These are phyloP conservation scores for Leucoraja ocellata DNA, from an alignment of 2,797 vertebrate species.

Conservation along the genomic window DNA sequence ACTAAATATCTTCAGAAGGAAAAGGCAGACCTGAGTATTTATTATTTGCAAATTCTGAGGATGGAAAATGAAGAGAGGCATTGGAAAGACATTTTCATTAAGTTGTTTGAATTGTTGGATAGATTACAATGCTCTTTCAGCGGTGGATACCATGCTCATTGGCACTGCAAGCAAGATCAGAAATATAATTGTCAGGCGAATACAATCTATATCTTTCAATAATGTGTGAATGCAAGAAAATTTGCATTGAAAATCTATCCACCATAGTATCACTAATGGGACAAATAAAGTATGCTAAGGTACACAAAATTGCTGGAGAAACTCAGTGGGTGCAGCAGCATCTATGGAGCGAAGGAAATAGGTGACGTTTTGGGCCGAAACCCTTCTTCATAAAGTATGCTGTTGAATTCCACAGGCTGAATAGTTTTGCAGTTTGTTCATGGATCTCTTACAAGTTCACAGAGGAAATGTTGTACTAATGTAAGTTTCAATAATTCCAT, in stretches of 20 bases:
- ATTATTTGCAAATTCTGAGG: background rate
- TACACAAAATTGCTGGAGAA: too few species aligned
- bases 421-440: background rate
- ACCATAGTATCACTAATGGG: background rate
- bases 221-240: background rate
- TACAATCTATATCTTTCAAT: background rate
- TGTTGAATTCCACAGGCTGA: background rate
- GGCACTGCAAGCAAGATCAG: background rate
- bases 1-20: background rate
- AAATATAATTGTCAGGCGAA: background rate
- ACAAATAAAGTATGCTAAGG: too few species aligned
- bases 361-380: too few species aligned
- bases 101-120: background rate
- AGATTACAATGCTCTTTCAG: background rate
- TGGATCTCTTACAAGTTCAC: slow-evolving; percentile 5
- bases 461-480: background rate
- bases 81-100: background rate
- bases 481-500: background rate
- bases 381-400: too few species aligned
- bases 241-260: background rate
- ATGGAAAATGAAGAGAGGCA: background rate
- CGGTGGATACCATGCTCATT: too few species aligned
- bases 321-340: too few species aligned
- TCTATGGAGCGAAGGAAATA: too few species aligned
- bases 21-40: background rate